Evolutionary conservation across 37 sponge, comb jelly and placozoan genomes (phyloP), one percentile per base, ranked within the genome.

Genomic region (Theonella swinhoei): DNA sequence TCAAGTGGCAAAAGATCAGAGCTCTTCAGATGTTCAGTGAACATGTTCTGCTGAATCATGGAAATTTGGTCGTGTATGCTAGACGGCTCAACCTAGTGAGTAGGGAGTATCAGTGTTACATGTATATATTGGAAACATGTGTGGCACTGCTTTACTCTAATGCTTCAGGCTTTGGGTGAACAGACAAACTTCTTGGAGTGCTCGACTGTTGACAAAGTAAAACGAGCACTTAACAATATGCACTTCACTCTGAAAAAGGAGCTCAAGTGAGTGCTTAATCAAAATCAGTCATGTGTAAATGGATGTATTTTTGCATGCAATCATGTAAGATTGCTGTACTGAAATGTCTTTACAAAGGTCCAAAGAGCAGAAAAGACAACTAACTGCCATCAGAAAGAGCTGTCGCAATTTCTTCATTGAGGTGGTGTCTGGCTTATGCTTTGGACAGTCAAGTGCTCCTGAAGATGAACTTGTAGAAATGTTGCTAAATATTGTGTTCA

Each of bases 391-490:
- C n/a, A 34, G 70, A 20, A 47, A 43, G 40, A 47, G 36, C 29
- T 90, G 90, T 43, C 74, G 66, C 14, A 31, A 33, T 1, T 90
- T 85, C 39, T 93, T 93, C 62, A 81, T 89, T 74, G 93, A 93
- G 41, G 80, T 93, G 26, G 81, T 93, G 17, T 93, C 93, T 39
- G 75, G 66, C 28, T 83, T 93, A 0, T 93, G 93, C 64, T 93
- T 93, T 74, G 93, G 90, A 17, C 71, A 47, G 20, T 36, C 60
- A 39, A 79, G 54, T 23, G 60, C 82, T 22, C 93, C 93, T 47
- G 82, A 89, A 74, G 69, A 73, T 76, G 83, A 72, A 0, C 90
- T 93, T 22, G 73, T 89, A 24, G 40, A 78, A 31, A 68, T 75
- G 75, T 79, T 93, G 14, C 79, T 93, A 70, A 68, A 85, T 19